phyloP scores from a whole-genome alignment of 2,888 invertebrate species.

The Liposcelis brunnea region DNA sequence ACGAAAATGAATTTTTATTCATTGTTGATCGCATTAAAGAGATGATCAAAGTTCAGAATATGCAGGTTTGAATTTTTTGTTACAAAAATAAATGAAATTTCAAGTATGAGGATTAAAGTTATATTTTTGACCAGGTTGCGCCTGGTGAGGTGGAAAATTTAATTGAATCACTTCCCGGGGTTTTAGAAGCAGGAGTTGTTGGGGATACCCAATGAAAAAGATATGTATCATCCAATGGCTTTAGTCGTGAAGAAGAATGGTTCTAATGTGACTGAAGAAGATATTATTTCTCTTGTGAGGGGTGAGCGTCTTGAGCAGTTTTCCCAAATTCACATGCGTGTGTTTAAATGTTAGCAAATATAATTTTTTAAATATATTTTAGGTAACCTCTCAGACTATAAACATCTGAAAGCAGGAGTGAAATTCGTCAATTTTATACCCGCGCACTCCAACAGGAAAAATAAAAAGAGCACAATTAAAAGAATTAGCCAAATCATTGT shows the following conservation, averaged over 20 bases:
- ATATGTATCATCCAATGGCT: slow-evolving; percentile 2
- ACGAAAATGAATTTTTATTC: not conserved
- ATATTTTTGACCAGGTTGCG: no score
- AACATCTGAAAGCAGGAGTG: slow-evolving; percentile 4
- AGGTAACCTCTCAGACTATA: not conserved
- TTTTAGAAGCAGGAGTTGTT: not conserved
- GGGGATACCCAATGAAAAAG: slow-evolving; percentile 3
- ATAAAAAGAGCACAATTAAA: not conserved
- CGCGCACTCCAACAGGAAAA: not conserved
- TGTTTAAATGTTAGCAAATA: no score
- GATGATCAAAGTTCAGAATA: not conserved
- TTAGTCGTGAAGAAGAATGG: not conserved
- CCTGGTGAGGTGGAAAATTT: slow-evolving; percentile 3
- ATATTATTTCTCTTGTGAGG: not conserved
- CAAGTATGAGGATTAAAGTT: no score
- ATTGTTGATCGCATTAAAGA: not conserved
- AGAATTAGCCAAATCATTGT: not conserved
- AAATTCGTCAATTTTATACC: not conserved
- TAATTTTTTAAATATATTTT: no score
- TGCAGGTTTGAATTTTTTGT: not conserved
- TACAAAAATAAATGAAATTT: no score
- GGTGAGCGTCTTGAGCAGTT: not conserved
- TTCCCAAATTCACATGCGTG: no score
- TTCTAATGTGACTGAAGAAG: not conserved
- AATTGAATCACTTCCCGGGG: not conserved